Conservation (phyloP, 1,140 invertebrate species). For the Scaptomyza pallida region DNA sequence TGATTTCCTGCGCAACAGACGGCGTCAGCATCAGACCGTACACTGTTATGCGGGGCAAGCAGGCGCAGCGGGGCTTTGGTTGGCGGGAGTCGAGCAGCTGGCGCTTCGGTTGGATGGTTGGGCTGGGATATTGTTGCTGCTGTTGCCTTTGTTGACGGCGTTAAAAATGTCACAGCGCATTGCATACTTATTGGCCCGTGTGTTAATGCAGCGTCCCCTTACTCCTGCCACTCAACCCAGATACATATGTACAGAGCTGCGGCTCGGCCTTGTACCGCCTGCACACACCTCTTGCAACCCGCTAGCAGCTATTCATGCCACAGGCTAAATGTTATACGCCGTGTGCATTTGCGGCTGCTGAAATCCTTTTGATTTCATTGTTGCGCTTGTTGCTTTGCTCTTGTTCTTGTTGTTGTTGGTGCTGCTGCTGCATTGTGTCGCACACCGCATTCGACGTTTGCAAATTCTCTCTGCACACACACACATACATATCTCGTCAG, state of each 20-base stretch:
- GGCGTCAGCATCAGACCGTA: constrained; percentile 42
- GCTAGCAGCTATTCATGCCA: constrained; percentile 31
- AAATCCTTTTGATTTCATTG: constrained; percentile 58
- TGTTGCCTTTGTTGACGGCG: constrained; percentile 68
- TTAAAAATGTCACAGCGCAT: constrained; percentile 82
- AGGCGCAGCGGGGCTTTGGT: background rate
- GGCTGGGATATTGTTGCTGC: constrained; percentile 16
- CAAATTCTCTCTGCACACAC: constrained; percentile 39
- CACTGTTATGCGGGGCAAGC: constrained; percentile 5
- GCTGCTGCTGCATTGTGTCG: constrained; percentile 44
- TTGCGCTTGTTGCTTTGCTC: constrained; percentile 20
- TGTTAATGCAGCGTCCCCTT: constrained; percentile 65
- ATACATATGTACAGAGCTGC: background rate
- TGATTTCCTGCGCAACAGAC: constrained; percentile 71
- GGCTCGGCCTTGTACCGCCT: background rate
- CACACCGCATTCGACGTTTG: constrained; percentile 59
- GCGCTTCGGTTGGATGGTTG: constrained; percentile 51
- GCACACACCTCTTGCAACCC: constrained; percentile 4
- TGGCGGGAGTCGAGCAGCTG: constrained; percentile 12
- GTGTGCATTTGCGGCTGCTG: constrained; percentile 71
- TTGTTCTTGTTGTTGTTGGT: constrained; percentile 37
- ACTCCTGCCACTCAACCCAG: too few species aligned
- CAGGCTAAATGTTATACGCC: constrained; percentile 72
- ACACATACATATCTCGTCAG: constrained; percentile 28
- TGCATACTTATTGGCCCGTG: constrained; percentile 82